Evolutionary conservation across 2,888 invertebrate species (phyloP), one percentile per base, ranked within the genome.

Genomic region (Melipona beecheii): DNA sequence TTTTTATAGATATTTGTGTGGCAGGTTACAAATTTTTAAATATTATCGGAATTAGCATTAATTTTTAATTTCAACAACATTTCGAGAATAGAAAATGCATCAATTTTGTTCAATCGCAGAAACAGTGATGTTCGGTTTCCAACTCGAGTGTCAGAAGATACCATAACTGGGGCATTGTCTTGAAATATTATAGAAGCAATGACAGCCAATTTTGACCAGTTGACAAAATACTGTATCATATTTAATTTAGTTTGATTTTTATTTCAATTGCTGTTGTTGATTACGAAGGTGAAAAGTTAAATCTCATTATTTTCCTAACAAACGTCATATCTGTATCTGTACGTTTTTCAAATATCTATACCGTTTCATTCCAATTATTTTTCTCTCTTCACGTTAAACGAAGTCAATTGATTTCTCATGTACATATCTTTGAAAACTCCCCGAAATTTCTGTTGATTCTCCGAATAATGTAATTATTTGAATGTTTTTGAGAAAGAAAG

Each of bases 271-370:
- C 15, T 58, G 15, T n/a, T n/a, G 15, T n/a, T 2, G 24, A 58
- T 58, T n/a, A 58, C n/a, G n/a, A 5, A 15, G 15, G 24, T 58
- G n/a, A 58, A 27, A 65, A 31, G 27, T 68, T 69, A 69, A 69
- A 24, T 69, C 52, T 54, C 50, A 19, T 54, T 52, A 54, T 54
- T 54, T 54, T 27, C 49, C 15, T 54, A 21, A 52, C 27, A 15
- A 19, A 69, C 27, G 15, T 50, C 50, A 21, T 27, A 19, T 27
- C 17, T 19, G 4, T 24, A 24, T 15, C 13, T 15, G 13, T 65
- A 24, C 17, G 17, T 49, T 49, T 15, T 24, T n/a, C 6, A 27
- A 27, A 19, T 21, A 15, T 19, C 17, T 4, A 13, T 31, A 27
- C 6, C 68, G 17, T 21, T 70, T n/a, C 27, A 3, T 54, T 54